Percentiles rank a stretch among this genome's conserved stretches.
These are phyloP conservation scores for Pseudolaguvia tuberculata DNA, from an alignment of 2,113 vertebrate genomes.

Conservation along the genomic window DNA sequence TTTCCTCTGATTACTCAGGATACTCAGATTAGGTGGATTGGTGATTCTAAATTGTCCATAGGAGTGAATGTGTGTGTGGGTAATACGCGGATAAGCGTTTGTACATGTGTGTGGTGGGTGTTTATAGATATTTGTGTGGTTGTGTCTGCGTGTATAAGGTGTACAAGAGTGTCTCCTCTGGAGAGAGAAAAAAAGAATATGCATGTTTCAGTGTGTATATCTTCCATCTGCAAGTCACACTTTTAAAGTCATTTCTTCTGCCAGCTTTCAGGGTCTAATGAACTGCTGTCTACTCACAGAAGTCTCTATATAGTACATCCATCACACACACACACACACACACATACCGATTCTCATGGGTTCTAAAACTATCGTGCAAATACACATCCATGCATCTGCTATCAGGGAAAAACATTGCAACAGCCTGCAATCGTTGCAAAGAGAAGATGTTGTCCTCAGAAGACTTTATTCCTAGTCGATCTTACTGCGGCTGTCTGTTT, in stretches of 20 bases:
- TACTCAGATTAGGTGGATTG: no score
- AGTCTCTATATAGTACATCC: background rate
- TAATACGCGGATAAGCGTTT: no score
- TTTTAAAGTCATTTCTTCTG: slow-evolving; percentile 16
- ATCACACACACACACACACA: slow-evolving; percentile 16
- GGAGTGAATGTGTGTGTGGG: no score
- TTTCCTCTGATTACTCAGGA: no score
- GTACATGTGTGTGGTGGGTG: no score
- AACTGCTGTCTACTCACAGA: background rate
- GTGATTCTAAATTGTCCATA: no score
- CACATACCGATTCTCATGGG: slow-evolving; percentile 8
- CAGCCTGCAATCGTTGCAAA: background rate
- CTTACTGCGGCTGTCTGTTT: slow-evolving; percentile 54
- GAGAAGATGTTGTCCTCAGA: slow-evolving; percentile 29
- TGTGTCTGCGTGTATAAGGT: background rate
- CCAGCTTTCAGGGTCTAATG: background rate
- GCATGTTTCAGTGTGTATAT: background rate
- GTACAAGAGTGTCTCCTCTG: background rate
- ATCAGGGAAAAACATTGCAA: background rate
- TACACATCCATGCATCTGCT: slow-evolving; percentile 6
- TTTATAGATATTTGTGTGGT: background rate
- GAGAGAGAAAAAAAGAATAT: background rate
- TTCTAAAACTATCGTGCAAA: slow-evolving; percentile 11
- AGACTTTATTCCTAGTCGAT: slow-evolving; percentile 48
- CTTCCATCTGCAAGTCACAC: background rate